Percentiles rank a stretch among this genome's conserved stretches.
phyloP scores from a whole-genome alignment of 2,888 invertebrate species.

The Poecilus cupreus region DNA sequence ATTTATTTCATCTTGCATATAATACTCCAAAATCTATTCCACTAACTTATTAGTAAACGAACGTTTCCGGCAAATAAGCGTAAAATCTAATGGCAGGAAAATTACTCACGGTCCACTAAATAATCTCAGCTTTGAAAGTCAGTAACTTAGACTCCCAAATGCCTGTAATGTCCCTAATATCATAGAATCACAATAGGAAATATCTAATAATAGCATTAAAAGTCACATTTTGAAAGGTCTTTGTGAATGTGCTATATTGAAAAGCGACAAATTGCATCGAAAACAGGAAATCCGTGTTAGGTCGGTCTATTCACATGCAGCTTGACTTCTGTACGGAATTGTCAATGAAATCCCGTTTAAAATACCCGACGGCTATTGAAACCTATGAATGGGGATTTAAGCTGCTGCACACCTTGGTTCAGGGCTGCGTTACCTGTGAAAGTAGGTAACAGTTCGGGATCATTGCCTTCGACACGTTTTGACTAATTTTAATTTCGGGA shows the following conservation, averaged over 20 bases:
- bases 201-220: conserved; percentile 42
- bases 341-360: conserved; percentile 52
- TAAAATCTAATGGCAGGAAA: neutral
- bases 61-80: neutral
- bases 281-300: conserved; percentile 52
- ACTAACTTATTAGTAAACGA: neutral
- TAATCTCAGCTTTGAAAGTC: neutral
- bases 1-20: too few relatives aligned
- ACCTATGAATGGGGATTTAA: conserved; percentile 34
- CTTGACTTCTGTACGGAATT: conserved; percentile 21
- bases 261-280: conserved; percentile 54
- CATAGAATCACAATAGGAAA: conserved; percentile 20
- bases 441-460: neutral
- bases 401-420: conserved; percentile 26
- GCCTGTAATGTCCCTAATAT: conserved; percentile 11
- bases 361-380: conserved; percentile 42
- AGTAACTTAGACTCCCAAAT: neutral
- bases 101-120: conserved; percentile 6
- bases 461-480: conserved; percentile 24
- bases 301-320: conserved; percentile 1
- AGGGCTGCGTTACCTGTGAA: conserved; percentile 3
- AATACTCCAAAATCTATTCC: neutral
- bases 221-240: conserved; percentile 44
- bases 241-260: conserved; percentile 35
- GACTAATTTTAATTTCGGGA: conserved; percentile 9